Percentiles rank a stretch among this genome's conserved stretches.
phyloP scores from a whole-genome alignment of 2,797 vertebrate species.

The Arnoldichthys spilopterus region DNA sequence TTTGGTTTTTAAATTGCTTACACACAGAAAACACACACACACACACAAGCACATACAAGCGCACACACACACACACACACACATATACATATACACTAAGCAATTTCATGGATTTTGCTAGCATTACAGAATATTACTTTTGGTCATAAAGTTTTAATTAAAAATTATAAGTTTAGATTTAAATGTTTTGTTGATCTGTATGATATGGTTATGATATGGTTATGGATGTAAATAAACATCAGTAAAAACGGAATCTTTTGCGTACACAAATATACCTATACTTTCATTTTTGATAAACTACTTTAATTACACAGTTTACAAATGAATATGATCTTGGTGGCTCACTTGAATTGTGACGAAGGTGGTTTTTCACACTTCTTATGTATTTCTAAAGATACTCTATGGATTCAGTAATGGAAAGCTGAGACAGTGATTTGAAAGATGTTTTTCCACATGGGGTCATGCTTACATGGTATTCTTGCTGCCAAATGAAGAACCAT shows the following conservation, averaged over 20 bases:
- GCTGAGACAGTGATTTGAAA: slow-evolving; percentile 1
- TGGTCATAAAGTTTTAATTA: too few species aligned
- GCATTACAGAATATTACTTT: not conserved
- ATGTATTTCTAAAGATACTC: not conserved
- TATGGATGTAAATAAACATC: too few species aligned
- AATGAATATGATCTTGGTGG: not conserved
- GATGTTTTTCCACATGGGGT: slow-evolving; percentile 16
- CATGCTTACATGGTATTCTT: not conserved
- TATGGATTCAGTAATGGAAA: not conserved
- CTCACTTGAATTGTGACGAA: not conserved
- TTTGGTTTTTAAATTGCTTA: slow-evolving; percentile 44
- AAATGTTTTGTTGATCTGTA: too few species aligned
- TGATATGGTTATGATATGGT: too few species aligned
- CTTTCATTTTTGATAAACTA: too few species aligned
- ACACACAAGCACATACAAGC: too few species aligned
- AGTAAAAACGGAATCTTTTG: too few species aligned
- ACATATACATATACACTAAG: too few species aligned
- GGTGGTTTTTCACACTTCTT: not conserved
- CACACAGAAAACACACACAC: too few species aligned
- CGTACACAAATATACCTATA: not conserved
- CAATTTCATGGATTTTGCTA: not conserved
- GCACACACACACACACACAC: too few species aligned
- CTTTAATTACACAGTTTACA: not conserved
- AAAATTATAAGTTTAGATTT: too few species aligned
- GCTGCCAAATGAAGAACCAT: not conserved